Evolutionary conservation across 2,113 vertebrate species (phyloP), one percentile per base, ranked within the genome.

Genomic region (Conger conger): DNA sequence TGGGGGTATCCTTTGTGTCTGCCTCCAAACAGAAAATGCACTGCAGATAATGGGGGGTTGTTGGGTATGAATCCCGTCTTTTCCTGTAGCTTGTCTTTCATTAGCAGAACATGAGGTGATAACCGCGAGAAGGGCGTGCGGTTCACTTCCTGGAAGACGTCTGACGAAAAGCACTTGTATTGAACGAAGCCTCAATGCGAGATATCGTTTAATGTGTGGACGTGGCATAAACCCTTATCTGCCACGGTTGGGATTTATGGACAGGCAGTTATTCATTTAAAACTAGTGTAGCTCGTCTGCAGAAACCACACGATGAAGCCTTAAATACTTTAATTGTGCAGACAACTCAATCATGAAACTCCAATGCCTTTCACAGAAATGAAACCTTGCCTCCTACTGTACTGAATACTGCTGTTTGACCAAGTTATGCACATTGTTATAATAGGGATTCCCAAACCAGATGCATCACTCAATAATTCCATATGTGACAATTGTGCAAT

Each of bases 121-220:
- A 80, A 80, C 4, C 16, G 13, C 23, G 79, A 45, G n/a, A 83
- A 30, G 57, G 35, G 38, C 82, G n/a, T 60, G n/a, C 20, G 7
- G 36, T 42, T 80, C 57, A 60, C 15, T 79, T 78, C 78, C 38
- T 45, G 63, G 68, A 83, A 50, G 16, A 40, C 18, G 40, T 83
- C 37, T 76, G 15, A 83, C n/a, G 17, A 76, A 42, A 73, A 76
- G 68, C n/a, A 73, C 27, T 73, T 20, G 40, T 36, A 18, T 76
- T 83, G 63, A 83, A 83, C 23, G 82, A 76, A 38, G 42, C 40
- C 33, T 76, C 38, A 33, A 18, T 83, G 37, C 38, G 53, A 83
- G 27, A 45, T 76, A 60, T 53, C 73, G 23, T 50, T 11, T 42
- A 83, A 76, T 30, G 35, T 76, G 57, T 27, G 57, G 57, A 63